phyloP scores from a whole-genome alignment of 2,888 invertebrate genomes.

The Papilio elwesi region DNA sequence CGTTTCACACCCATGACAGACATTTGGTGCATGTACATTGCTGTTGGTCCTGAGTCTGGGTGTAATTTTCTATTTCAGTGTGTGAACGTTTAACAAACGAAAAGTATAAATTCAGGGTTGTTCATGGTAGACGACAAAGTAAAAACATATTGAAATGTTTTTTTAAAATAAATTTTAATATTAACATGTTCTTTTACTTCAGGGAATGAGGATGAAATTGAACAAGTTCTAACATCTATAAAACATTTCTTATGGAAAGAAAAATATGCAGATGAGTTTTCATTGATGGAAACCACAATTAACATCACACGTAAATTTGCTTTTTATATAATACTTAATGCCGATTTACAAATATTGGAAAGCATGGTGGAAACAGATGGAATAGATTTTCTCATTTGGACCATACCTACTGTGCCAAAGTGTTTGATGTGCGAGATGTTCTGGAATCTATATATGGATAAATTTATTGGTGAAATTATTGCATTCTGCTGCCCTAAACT shows the following conservation, averaged over 20 bases:
- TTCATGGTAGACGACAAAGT: no score
- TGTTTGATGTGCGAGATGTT: slow-evolving; percentile 73
- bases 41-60: no score
- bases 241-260: slow-evolving; percentile 59
- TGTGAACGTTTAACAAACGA: no score
- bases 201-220: slow-evolving; percentile 75
- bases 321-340: slow-evolving; percentile 68
- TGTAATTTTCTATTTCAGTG: no score
- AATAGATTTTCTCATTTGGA: slow-evolving; percentile 66
- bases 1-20: no score
- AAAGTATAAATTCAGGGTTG: no score
- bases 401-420: slow-evolving; percentile 68
- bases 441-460: slow-evolving; percentile 67
- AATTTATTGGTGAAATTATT: slow-evolving; percentile 67
- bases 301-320: slow-evolving; percentile 62
- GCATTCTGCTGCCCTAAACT: slow-evolving; percentile 62
- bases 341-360: slow-evolving; percentile 63
- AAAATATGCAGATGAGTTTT: slow-evolving; percentile 56
- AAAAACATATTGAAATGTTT: no score
- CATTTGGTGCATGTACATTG: no score
- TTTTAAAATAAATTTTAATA: not conserved
- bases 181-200: slow-evolving; percentile 45
- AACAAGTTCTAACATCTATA: slow-evolving; percentile 57
- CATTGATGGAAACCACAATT: slow-evolving; percentile 49
- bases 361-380: slow-evolving; percentile 64